Conservation (phyloP, 2,113 vertebrate genomes). For the Phrynosoma blainvillii region DNA sequence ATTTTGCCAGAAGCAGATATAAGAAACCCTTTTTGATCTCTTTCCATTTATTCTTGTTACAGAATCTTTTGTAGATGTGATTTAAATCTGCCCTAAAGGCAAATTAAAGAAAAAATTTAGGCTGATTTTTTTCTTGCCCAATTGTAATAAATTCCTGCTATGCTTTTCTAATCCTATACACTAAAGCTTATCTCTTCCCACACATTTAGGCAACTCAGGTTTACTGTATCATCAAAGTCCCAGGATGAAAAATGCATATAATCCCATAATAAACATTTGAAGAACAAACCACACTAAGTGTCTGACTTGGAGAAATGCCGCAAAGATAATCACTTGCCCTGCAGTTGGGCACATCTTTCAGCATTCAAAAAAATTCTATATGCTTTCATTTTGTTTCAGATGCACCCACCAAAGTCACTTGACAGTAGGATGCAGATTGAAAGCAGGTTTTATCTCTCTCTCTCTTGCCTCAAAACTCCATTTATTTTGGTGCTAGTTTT, state of each 20-base stretch:
- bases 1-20: slow-evolving; percentile 34
- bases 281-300: slow-evolving; percentile 46
- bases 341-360: slow-evolving; percentile 45
- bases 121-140: slow-evolving; percentile 39
- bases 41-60: slow-evolving; percentile 30
- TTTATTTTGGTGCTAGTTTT: slow-evolving; percentile 54
- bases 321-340: slow-evolving; percentile 45
- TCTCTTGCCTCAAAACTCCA: slow-evolving; percentile 39
- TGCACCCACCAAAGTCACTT: slow-evolving; percentile 43
- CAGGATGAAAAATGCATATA: slow-evolving; percentile 50
- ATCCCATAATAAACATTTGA: slow-evolving; percentile 62
- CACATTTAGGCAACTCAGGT: slow-evolving; percentile 51
- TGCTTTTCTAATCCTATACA: slow-evolving; percentile 56
- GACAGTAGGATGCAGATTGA: slow-evolving; percentile 51
- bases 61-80: slow-evolving; percentile 39
- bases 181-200: slow-evolving; percentile 60
- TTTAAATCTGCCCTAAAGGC: slow-evolving; percentile 40
- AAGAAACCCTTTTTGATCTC: slow-evolving; percentile 34
- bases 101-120: slow-evolving; percentile 40
- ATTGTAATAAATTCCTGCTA: slow-evolving; percentile 44
- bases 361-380: slow-evolving; percentile 33
- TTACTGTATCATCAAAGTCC: slow-evolving; percentile 64
- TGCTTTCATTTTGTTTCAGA: slow-evolving; percentile 60
- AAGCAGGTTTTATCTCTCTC: slow-evolving; percentile 36
- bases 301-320: slow-evolving; percentile 42